phyloP scores from a whole-genome alignment of 2,888 invertebrate species.

The Tipula helvola region DNA sequence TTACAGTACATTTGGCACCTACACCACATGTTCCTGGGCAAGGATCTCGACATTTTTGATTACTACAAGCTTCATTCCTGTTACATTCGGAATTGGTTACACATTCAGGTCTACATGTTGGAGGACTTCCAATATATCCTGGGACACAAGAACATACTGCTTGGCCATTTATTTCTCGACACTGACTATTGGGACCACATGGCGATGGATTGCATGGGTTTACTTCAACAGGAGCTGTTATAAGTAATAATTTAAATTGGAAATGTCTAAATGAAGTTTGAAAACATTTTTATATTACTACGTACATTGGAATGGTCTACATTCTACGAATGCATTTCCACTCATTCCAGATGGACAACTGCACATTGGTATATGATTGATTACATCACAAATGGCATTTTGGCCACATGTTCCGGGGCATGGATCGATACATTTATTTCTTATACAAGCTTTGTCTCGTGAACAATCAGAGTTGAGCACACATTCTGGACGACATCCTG shows the following conservation, averaged over 20 bases:
- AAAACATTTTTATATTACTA: neutral
- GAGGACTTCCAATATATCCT: slow-evolving; percentile 61
- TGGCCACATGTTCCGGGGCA: slow-evolving; percentile 63
- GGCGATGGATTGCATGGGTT: slow-evolving; percentile 60
- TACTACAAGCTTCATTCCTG: slow-evolving; percentile 60
- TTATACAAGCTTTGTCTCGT: slow-evolving; percentile 50
- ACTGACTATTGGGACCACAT: slow-evolving; percentile 65
- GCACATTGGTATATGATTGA: slow-evolving; percentile 65
- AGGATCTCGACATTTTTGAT: slow-evolving; percentile 67
- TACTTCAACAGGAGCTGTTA: slow-evolving; percentile 28
- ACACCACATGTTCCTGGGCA: slow-evolving; percentile 66
- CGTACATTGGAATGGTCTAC: slow-evolving; percentile 35
- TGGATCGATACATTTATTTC: slow-evolving; percentile 61
- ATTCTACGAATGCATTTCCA: slow-evolving; percentile 62
- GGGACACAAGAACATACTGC: slow-evolving; percentile 67
- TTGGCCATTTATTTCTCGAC: slow-evolving; percentile 54
- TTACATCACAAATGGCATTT: slow-evolving; percentile 59
- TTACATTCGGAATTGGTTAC: slow-evolving; percentile 66
- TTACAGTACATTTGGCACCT: slow-evolving; percentile 55
- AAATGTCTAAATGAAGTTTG: slow-evolving; percentile 23
- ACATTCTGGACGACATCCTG: slow-evolving; percentile 67
- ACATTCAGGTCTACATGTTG: slow-evolving; percentile 67
- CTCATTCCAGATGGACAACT: slow-evolving; percentile 49
- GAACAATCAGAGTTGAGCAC: slow-evolving; percentile 59
- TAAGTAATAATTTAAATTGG: neutral